These are phyloP conservation scores for Tetropium fuscum DNA, from an alignment of 2,888 invertebrate genomes.

Conservation along the genomic window DNA sequence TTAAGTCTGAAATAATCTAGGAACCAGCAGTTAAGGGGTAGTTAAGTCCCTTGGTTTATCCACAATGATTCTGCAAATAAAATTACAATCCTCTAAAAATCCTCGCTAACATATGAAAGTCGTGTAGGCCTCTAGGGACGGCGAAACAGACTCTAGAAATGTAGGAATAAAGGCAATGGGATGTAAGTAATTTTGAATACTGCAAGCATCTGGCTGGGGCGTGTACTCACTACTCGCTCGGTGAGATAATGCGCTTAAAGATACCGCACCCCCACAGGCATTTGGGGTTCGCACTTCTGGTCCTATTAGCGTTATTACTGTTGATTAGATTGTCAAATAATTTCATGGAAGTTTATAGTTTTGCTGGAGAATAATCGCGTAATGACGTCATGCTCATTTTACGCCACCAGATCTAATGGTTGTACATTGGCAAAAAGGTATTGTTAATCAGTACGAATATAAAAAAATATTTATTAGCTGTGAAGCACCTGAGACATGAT, in stretches of 20 bases:
- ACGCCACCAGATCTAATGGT: no score
- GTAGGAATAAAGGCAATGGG: slow-evolving; percentile 52
- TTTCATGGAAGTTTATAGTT: slow-evolving; percentile 25
- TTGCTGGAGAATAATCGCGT: no score
- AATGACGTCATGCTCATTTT: no score
- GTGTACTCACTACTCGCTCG: slow-evolving; percentile 52
- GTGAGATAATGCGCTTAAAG: slow-evolving; percentile 59
- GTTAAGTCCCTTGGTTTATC: slow-evolving; percentile 28
- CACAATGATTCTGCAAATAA: slow-evolving; percentile 40
- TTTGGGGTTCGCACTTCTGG: slow-evolving; percentile 49
- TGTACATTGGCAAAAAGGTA: no score
- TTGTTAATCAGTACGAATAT: no score
- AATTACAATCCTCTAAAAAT: slow-evolving; percentile 48
- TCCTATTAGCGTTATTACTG: slow-evolving; percentile 44
- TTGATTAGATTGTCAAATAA: slow-evolving; percentile 44
- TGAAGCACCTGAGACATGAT: no score
- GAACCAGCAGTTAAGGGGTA: slow-evolving; percentile 22
- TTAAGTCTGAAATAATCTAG: slow-evolving; percentile 13
- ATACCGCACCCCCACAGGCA: slow-evolving; percentile 55
- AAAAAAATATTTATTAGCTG: no score
- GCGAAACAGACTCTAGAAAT: slow-evolving; percentile 36
- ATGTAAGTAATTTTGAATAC: slow-evolving; percentile 58
- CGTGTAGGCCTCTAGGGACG: slow-evolving; percentile 38
- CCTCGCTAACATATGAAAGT: slow-evolving; percentile 47
- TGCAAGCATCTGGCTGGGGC: slow-evolving; percentile 57